Base-by-base conservation (phyloP, 1,140 invertebrate genomes). In the Medauroidea extradentata region DNA sequence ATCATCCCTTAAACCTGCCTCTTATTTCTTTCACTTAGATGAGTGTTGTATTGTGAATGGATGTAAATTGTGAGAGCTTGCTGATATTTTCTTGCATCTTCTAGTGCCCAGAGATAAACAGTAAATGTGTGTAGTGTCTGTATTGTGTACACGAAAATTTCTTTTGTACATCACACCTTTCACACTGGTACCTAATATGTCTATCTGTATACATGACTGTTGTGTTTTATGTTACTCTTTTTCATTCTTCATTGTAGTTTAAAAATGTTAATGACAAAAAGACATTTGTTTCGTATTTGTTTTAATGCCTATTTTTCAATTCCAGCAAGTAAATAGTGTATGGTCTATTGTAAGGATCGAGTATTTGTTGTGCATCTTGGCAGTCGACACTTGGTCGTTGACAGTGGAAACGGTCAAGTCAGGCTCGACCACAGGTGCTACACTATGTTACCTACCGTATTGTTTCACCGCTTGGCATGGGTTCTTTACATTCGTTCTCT, bases 291-390 rank as follows among this genome's bases (percentile, higher is more conserved):
- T 62, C 48, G 41, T 59, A 50, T 62, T 59, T 63, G 51, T 63
- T 59, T 62, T 59, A 59, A 63, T 59, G 57, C 57, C 52, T 63
- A 52, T 63, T 59, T 63, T 59, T 63, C 57, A 63, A 53, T 63
- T 63, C 51, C 61, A 63, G 61, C 61, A 21, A 59, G 29, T 63
- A 63, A 63, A 54, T 63, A 52, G 29, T 57, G 50, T 63, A 53
- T 48, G 50, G 43, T 54, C 38, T 59, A 43, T 59, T 59, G 50
- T 63, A 59, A 53, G 61, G 57, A 50, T 63, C 59, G 56, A 62
- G 60, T 50, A 50, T 62, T 62, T 41, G 53, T 55, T 41, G 39
- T 55, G 38, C 29, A 55, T 55, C 53, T 55, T 43, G 44, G 39
- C 13, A 43, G 44, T 42, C 38, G 24, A n/a, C 42, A 55, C 43